Percentiles rank a stretch among this genome's conserved stretches.
These are phyloP conservation scores for Hyppa rectilinea DNA, from an alignment of 2,888 invertebrate species.

Conservation along the genomic window DNA sequence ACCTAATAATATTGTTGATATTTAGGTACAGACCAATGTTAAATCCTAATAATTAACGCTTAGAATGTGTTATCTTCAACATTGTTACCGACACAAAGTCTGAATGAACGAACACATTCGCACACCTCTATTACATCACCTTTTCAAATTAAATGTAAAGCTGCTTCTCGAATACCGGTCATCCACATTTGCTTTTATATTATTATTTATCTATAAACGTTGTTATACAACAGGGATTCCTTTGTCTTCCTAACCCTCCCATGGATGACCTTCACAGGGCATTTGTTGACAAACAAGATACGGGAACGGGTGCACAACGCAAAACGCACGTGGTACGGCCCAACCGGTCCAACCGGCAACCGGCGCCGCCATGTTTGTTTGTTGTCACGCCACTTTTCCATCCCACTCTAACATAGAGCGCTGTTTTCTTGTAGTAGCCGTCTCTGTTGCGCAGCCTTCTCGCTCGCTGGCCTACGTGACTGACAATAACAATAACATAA, in stretches of 20 bases:
- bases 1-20: neutral
- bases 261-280: slow-evolving; percentile 87
- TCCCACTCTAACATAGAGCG: slow-evolving; percentile 75
- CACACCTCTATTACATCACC: slow-evolving; percentile 71
- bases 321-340: slow-evolving; percentile 87
- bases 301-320: slow-evolving; percentile 83
- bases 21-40: slow-evolving; percentile 1
- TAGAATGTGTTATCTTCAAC: slow-evolving; percentile 28
- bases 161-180: slow-evolving; percentile 49
- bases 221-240: slow-evolving; percentile 79
- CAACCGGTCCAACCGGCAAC: slow-evolving; percentile 88
- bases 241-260: slow-evolving; percentile 84
- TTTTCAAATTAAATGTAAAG: slow-evolving; percentile 56
- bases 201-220: slow-evolving; percentile 54
- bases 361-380: slow-evolving; percentile 89
- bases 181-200: slow-evolving; percentile 52
- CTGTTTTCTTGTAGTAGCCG: slow-evolving; percentile 65
- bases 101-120: slow-evolving; percentile 64
- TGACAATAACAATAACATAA: slow-evolving; percentile 87
- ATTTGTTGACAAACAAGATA: slow-evolving; percentile 90
- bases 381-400: slow-evolving; percentile 87
- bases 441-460: slow-evolving; percentile 71
- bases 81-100: slow-evolving; percentile 61
- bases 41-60: neutral
- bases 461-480: slow-evolving; percentile 87